Conservation (phyloP, 2,113 vertebrate species). For the Centropus bengalensis region DNA sequence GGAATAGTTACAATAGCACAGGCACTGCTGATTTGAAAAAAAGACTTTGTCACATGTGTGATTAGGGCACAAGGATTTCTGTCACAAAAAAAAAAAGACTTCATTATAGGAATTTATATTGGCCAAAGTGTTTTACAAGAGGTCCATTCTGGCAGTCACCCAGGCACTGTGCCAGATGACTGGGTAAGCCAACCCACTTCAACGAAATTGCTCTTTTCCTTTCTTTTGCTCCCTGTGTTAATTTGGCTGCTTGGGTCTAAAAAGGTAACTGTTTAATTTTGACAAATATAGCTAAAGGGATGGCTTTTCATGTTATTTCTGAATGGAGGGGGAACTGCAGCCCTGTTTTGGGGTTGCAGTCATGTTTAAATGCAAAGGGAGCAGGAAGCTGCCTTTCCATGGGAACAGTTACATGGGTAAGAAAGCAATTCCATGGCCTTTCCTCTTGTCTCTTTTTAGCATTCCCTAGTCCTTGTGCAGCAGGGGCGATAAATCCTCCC, state of each 20-base stretch:
- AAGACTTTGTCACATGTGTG: rapidly evolving
- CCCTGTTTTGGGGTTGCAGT: background rate
- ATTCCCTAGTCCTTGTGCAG: background rate
- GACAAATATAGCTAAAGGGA: background rate
- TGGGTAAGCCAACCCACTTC: background rate
- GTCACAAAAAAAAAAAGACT: background rate
- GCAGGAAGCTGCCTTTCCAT: background rate
- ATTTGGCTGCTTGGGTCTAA: background rate
- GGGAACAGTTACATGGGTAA: background rate
- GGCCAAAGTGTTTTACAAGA: background rate
- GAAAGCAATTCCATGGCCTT: background rate
- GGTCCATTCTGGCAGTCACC: rapidly evolving
- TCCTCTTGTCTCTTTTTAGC: background rate
- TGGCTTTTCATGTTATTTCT: background rate
- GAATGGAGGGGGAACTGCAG: background rate
- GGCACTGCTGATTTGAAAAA: background rate
- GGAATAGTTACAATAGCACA: no score
- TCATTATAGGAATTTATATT: background rate
- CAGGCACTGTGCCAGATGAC: background rate
- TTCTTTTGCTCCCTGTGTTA: background rate
- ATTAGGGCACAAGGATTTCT: background rate
- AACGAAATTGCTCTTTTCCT: background rate
- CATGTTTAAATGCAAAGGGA: background rate
- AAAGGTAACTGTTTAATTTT: background rate
- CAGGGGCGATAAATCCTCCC: no score